Evolutionary conservation across 2,888 invertebrate genomes (phyloP).

Genomic region (Hesperia comma): DNA sequence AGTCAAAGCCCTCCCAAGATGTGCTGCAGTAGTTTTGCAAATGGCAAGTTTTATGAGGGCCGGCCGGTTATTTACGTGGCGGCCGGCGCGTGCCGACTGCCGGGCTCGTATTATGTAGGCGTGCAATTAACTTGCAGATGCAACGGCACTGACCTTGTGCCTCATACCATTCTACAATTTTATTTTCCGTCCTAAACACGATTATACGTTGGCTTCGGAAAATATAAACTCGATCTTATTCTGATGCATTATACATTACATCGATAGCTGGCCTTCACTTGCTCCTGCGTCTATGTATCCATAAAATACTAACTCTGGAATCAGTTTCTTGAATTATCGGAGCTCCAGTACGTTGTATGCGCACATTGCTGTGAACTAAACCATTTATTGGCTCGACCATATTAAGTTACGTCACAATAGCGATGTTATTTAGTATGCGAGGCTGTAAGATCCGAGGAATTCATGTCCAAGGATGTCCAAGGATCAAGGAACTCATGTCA

Average conservation of each 20-base stretch:
- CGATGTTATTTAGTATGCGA: constrained; percentile 54
- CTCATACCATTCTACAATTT: constrained; percentile 40
- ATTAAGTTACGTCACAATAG: constrained; percentile 58
- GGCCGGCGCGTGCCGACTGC: constrained; percentile 57
- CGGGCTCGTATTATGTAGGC: constrained; percentile 45
- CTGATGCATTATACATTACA: constrained; percentile 31
- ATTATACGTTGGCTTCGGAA: constrained; percentile 23
- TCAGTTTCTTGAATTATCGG: constrained; percentile 3
- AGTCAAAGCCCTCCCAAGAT: constrained; percentile 45
- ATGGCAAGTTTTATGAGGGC: constrained; percentile 51
- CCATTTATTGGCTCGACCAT: neutral
- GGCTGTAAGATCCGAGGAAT: constrained; percentile 50
- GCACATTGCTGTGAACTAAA: neutral
- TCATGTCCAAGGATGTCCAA: too few species aligned
- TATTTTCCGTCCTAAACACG: constrained; percentile 24
- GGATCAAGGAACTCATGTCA: too few species aligned
- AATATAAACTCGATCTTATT: constrained; percentile 22
- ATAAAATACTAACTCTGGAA: constrained; percentile 17
- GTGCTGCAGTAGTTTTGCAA: constrained; percentile 46
- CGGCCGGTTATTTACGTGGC: constrained; percentile 50
- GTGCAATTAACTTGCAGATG: constrained; percentile 54
- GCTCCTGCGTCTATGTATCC: constrained; percentile 10
- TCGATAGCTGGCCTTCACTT: constrained; percentile 25
- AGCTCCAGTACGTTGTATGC: neutral
- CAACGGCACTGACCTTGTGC: constrained; percentile 54